phyloP scores from a whole-genome alignment of 2,888 invertebrate genomes.

The Zaprionus lineosus region DNA sequence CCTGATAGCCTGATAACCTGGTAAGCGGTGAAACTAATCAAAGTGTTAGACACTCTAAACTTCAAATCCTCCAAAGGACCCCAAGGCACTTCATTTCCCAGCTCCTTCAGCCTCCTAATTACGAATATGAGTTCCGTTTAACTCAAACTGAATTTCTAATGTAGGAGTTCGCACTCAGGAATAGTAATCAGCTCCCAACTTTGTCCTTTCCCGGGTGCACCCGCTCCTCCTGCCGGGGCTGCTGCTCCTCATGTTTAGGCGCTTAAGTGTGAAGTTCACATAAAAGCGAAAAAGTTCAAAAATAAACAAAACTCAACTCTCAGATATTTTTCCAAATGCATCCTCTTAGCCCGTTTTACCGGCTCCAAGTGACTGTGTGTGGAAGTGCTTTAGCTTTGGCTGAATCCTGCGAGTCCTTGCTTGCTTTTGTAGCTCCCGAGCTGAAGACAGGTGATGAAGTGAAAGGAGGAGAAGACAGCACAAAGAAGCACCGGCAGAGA shows the following conservation, averaged over 20 bases:
- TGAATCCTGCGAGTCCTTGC: too few species aligned
- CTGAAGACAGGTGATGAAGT: too few species aligned
- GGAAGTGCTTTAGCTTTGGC: too few species aligned
- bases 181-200: neutral
- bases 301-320: too few species aligned
- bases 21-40: neutral
- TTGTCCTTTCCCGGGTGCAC: neutral
- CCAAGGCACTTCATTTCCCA: neutral
- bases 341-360: too few species aligned
- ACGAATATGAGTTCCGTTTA: too few species aligned
- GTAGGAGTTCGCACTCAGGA: too few species aligned
- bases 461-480: neutral
- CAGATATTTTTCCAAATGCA: too few species aligned
- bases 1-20: too few species aligned
- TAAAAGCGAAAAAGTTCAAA: neutral
- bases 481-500: constrained; percentile 12
- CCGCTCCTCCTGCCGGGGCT: neutral
- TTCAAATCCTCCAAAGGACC: neutral
- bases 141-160: too few species aligned
- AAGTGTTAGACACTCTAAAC: neutral
- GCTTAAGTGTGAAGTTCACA: constrained; percentile 20
- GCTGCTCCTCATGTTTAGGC: neutral
- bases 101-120: neutral
- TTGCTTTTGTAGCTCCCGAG: too few species aligned
- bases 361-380: too few species aligned